phyloP scores from a whole-genome alignment of 2,113 vertebrate species.

The Saimiri boliviensis region DNA sequence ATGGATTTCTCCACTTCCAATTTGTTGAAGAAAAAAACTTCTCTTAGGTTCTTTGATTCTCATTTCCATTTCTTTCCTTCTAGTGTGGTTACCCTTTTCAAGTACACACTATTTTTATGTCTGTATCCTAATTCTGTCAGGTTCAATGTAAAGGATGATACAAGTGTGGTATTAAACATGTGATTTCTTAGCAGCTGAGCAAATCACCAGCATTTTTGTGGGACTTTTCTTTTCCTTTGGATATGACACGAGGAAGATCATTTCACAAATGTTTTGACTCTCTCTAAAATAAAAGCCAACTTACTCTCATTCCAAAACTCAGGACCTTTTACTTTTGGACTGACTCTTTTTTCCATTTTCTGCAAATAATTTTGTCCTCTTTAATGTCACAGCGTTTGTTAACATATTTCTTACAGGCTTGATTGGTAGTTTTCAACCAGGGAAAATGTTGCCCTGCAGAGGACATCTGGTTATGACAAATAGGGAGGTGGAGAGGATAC shows the following conservation, averaged over 20 bases:
- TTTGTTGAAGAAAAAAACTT: conserved; percentile 62
- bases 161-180: conserved; percentile 49
- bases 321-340: background rate
- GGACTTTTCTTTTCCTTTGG: conserved; percentile 2
- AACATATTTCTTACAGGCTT: conserved; percentile 21
- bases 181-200: conserved; percentile 45
- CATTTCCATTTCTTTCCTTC: conserved; percentile 56
- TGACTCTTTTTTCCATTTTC: background rate
- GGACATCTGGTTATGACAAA: background rate
- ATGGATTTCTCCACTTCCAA: conserved; percentile 72
- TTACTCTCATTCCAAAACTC: background rate
- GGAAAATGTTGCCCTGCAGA: background rate
- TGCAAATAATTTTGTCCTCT: background rate
- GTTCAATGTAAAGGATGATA: conserved; percentile 46
- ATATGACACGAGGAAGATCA: background rate
- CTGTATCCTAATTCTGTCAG: conserved; percentile 58
- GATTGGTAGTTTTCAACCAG: background rate
- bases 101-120: conserved; percentile 50
- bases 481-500: background rate
- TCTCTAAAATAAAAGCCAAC: conserved; percentile 17
- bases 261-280: background rate
- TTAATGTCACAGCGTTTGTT: conserved; percentile 39
- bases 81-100: conserved; percentile 42
- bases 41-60: conserved; percentile 32
- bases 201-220: background rate